Evolutionary conservation across 2,797 vertebrate genomes (phyloP), one percentile per base, ranked within the genome.

Genomic region (Myotis pilosus): DNA sequence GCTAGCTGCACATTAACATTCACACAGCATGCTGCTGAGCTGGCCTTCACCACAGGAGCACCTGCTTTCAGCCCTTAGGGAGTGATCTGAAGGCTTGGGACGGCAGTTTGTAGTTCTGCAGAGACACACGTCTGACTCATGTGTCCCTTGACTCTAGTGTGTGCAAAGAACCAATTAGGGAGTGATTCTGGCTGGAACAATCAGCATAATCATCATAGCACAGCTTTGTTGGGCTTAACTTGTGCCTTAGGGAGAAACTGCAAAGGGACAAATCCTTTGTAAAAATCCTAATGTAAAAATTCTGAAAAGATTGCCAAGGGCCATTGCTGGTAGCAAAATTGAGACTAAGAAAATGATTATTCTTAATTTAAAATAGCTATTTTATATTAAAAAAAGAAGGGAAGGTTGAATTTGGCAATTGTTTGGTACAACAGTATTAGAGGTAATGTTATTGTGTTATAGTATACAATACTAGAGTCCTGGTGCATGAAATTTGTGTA

Each of bases 281-380:
- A 15, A 44, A 44, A 44, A 44, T 44, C 22, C 74, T 25, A 20
- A 23, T 49, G 60, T 69, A 62, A 84, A 89, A 71, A 87, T 66
- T 55, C 20, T 15, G 10, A 91, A 90, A 53, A 72, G 47, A 66
- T 55, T 53, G 13, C 6, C 76, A 68, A 66, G 8, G 71, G 71
- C 30, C 19, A 16, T 79, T 71, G 17, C 38, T 49, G 36, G 62
- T 60, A 36, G 20, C 16, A 36, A 89, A 93, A 62, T 6, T 72
- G 53, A 80, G 49, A 53, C n/a, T 20, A 74, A 68, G 53, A 47
- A 94, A 83, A 74, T 86, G 16, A 47, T 68, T 82, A 30, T 85
- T 91, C 20, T 41, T 68, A 72, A 85, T 23, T 80, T 49, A 81
- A 85, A 74, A 89, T 44, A 72, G 13, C 33, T 72, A 13, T 74